Conservation (phyloP, 2,797 vertebrate genomes). For the Peromyscus attwateri region DNA sequence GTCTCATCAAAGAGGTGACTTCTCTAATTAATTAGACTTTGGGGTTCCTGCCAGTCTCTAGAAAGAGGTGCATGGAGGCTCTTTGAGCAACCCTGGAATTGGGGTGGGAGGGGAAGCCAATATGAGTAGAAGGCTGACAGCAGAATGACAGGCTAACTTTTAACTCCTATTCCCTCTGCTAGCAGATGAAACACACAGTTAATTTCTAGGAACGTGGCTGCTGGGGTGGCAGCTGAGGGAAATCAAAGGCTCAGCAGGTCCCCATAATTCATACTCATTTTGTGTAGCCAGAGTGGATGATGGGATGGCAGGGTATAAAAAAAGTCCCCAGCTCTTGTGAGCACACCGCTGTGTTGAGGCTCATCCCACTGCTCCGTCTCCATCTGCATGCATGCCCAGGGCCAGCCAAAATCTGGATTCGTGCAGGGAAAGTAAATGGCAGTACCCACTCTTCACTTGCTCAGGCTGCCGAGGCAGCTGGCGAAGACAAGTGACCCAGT, state of each 20-base stretch:
- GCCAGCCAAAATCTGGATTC: constrained; percentile 80
- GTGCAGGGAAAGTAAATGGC: constrained; percentile 67
- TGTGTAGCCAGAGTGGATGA: constrained; percentile 86
- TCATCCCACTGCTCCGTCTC: constrained; percentile 75
- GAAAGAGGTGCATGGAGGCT: background rate
- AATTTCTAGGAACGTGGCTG: constrained; percentile 88
- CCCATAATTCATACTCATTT: constrained; percentile 88
- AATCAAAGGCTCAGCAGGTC: constrained; percentile 89
- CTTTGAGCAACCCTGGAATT: background rate
- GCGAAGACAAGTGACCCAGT: constrained; percentile 58
- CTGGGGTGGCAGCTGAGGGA: constrained; percentile 88
- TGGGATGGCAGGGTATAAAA: constrained; percentile 85
- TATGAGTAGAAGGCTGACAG: background rate
- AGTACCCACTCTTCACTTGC: constrained; percentile 42
- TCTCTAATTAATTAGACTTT: constrained; percentile 11
- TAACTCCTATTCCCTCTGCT: constrained; percentile 64
- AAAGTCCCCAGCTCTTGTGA: constrained; percentile 81
- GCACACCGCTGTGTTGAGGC: constrained; percentile 78
- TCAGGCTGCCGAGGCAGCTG: constrained; percentile 66
- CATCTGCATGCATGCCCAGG: constrained; percentile 72
- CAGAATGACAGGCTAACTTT: constrained; percentile 27
- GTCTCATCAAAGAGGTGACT: background rate
- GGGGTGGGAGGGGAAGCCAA: background rate
- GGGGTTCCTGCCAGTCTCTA: background rate
- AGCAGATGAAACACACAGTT: constrained; percentile 88